Conservation (phyloP, 2,113 vertebrate genomes). For the Ceyx margarethae region DNA sequence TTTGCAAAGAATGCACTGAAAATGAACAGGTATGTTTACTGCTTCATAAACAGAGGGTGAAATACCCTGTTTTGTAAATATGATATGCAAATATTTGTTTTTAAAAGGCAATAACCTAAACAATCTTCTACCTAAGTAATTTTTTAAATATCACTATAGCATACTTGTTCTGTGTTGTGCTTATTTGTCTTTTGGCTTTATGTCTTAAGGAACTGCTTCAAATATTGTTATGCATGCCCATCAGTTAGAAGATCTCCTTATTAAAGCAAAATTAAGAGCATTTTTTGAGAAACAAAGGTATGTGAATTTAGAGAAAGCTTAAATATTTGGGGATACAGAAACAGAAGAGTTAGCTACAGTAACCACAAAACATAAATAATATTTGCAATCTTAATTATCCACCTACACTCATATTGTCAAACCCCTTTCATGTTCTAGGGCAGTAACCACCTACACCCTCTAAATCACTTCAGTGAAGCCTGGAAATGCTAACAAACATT, state of each 20-base stretch:
- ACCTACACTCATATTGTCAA: background rate
- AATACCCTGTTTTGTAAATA: background rate
- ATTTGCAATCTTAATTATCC: slow-evolving; percentile 16
- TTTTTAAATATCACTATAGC: background rate
- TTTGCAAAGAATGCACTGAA: background rate
- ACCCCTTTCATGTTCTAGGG: background rate
- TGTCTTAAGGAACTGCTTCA: background rate
- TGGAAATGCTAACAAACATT: background rate
- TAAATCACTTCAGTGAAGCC: background rate
- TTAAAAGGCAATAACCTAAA: background rate
- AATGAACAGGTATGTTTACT: background rate
- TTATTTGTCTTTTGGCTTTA: background rate
- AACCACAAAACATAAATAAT: slow-evolving; percentile 12
- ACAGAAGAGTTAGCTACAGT: background rate
- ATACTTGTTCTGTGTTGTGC: background rate
- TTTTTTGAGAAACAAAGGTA: background rate
- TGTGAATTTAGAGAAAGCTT: background rate
- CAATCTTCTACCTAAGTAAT: background rate
- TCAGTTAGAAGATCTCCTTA: background rate
- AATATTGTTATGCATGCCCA: background rate
- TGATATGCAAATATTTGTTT: background rate
- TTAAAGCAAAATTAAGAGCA: background rate
- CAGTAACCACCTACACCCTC: slow-evolving; percentile 33
- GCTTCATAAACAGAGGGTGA: background rate
- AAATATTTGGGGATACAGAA: background rate